Conservation (phyloP, 2,888 invertebrate species). For the Taenaris catops region DNA sequence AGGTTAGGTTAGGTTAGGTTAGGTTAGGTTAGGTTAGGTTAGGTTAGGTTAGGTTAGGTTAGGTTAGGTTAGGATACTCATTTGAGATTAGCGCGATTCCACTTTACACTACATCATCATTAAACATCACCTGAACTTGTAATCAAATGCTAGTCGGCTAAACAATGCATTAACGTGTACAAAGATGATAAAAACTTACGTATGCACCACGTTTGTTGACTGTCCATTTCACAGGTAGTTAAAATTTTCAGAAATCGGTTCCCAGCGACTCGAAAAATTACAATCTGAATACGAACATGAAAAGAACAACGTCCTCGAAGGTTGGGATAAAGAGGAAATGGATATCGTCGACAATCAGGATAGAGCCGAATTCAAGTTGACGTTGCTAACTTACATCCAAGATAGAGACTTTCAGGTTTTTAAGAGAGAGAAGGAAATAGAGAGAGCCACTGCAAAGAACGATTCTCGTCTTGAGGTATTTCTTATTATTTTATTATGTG, state of each 20-base stretch:
- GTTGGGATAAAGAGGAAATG: constrained; percentile 76
- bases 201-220: no score
- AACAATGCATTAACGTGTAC: not conserved
- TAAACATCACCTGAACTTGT: no score
- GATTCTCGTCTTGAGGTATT: constrained; percentile 65
- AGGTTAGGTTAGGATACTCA: no score
- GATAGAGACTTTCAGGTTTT: constrained; percentile 53
- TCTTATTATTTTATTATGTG: no score
- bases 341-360: constrained; percentile 71
- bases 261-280: constrained; percentile 76
- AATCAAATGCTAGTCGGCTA: no score
- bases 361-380: constrained; percentile 77
- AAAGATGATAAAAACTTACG: no score
- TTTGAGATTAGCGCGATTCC: no score
- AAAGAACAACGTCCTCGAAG: constrained; percentile 73
- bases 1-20: no score
- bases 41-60: no score
- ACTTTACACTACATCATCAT: no score
- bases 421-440: constrained; percentile 43
- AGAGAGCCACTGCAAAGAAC: constrained; percentile 56
- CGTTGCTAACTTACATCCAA: constrained; percentile 79
- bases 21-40: no score
- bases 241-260: constrained; percentile 69
- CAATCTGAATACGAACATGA: constrained; percentile 77
- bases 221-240: not conserved